These are phyloP conservation scores for Limanda limanda DNA, from an alignment of 2,113 vertebrate genomes.

Conservation along the genomic window DNA sequence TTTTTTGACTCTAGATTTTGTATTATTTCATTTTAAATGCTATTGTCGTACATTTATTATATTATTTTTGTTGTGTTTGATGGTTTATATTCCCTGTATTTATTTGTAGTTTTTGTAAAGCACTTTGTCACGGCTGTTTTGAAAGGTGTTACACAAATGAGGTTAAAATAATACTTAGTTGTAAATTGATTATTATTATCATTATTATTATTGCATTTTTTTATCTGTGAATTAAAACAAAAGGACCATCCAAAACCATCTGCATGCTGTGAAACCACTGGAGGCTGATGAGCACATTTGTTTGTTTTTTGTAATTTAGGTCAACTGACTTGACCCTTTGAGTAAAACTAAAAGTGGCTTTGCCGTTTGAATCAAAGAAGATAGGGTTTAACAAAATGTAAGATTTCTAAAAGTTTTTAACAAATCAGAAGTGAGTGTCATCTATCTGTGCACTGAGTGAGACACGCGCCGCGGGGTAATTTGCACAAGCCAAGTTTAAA, in stretches of 20 bases:
- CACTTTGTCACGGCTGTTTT: too few species aligned
- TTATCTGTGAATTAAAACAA: not conserved
- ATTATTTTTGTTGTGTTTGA: too few species aligned
- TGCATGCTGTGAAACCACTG: not conserved
- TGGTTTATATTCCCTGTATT: too few species aligned
- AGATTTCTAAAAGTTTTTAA: constrained; percentile 6
- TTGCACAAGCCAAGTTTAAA: constrained; percentile 38
- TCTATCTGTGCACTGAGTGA: constrained; percentile 5
- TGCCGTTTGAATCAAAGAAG: not conserved
- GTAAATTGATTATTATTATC: too few species aligned
- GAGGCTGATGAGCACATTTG: not conserved
- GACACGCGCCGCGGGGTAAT: constrained; percentile 36
- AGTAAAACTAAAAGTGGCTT: not conserved
- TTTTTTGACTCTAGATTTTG: too few species aligned
- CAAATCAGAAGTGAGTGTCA: not conserved
- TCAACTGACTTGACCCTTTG: not conserved
- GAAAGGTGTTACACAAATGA: too few species aligned
- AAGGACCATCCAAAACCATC: not conserved
- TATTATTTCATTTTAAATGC: too few species aligned
- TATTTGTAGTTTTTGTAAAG: too few species aligned
- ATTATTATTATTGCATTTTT: not conserved
- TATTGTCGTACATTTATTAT: too few species aligned
- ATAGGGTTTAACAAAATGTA: not conserved
- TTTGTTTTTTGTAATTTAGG: constrained; percentile 4
- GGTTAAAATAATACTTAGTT: too few species aligned